Evolutionary conservation across 2,113 vertebrate genomes (phyloP), one percentile per base, ranked within the genome.

Genomic region (Pseudorectes ferrugineus): DNA sequence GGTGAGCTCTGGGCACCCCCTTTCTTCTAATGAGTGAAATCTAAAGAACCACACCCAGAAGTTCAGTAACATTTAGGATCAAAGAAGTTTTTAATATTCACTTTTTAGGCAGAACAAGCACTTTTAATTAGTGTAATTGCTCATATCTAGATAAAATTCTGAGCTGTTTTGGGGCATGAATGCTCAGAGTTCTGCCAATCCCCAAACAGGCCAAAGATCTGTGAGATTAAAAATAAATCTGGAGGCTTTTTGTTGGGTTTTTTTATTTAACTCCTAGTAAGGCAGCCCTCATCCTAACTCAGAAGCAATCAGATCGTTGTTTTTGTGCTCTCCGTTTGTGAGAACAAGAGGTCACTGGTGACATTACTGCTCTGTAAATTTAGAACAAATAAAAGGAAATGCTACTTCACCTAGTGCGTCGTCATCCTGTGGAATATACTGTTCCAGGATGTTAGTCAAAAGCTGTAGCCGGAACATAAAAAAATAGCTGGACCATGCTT

Each of bases 361-460:
- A 93, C 93, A 95, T 94, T 95, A 92, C 79, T 82, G 88, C 59
- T 95, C 80, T 85, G 79, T 96, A 97, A 95, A 96, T 97, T 97
- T 96, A 96, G 97, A 96, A 96, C 93, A 95, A 97, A 92, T 95
- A 77, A 95, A 95, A 97, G 95, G 93, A 97, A 97, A 74, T 93
- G 88, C 92, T 96, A 9, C 80, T 97, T 97, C 93, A 95, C 93
- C 95, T 96, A 96, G 65, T 95, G 78, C 88, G 61, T 87, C 12
- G 87, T 93, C 92, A 95, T 96, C 94, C 93, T 95, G 95, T 93
- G 95, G 92, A 93, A 93, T 96, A 92, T 17, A 13, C 85, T 86
- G 94, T 92, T 97, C 88, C 94, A 96, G 96, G 95, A 95, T 95
- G 95, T 95, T 95, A 86, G 85, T 96, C 90, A 70, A 95, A 90